phyloP scores from a whole-genome alignment of 2,113 vertebrate species.

The Hippocampus mohnikei region DNA sequence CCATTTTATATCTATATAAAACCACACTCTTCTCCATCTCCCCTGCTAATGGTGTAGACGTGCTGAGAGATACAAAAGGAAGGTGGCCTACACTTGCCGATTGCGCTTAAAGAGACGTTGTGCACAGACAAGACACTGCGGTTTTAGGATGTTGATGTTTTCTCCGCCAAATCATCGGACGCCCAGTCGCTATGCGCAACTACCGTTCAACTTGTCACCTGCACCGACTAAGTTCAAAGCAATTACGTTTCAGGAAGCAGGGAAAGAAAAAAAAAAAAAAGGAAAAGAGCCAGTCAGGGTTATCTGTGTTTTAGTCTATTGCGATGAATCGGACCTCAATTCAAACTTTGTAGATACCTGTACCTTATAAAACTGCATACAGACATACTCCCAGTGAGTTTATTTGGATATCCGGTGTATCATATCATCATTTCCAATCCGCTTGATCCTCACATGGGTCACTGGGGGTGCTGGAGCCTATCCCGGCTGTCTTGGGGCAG shows the following conservation, averaged over 20 bases:
- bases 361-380: too few species aligned
- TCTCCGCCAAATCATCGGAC: neutral
- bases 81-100: slow-evolving; percentile 3
- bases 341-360: too few species aligned
- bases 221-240: neutral
- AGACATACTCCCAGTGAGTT: too few species aligned
- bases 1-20: neutral
- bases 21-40: neutral
- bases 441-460: too few species aligned
- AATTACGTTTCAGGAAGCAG: neutral
- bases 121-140: neutral
- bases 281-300: too few species aligned
- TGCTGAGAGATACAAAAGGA: slow-evolving; percentile 14
- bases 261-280: neutral
- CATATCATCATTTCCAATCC: too few species aligned
- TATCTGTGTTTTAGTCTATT: too few species aligned
- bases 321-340: too few species aligned
- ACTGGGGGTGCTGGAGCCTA: too few species aligned
- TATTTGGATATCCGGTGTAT: too few species aligned
- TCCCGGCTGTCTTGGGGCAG: too few species aligned
- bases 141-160: neutral
- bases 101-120: neutral
- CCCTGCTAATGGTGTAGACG: slow-evolving; percentile 20
- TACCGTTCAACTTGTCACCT: neutral
- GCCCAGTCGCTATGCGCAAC: neutral